Base-by-base conservation (phyloP, 2,888 invertebrate species). In the Apamea anceps region DNA sequence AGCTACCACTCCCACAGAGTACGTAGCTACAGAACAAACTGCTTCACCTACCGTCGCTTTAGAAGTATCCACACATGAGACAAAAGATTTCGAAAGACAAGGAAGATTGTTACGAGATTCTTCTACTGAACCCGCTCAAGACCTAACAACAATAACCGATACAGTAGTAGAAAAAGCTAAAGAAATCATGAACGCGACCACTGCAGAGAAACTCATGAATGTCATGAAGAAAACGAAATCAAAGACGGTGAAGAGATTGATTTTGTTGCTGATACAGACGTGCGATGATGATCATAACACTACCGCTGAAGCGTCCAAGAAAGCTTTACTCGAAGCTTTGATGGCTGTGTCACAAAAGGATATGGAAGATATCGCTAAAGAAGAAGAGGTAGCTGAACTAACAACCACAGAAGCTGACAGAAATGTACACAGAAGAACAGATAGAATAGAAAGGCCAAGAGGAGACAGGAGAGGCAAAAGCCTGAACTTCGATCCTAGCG, bases 151-250 rank as follows among this genome's bases (percentile, higher is more conserved):
- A n/a, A 97, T 98, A 63, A 97, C 97, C 79, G 97, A 97, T 75
- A 97, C 98, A 3, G 97, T 98, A 71, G 97, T 97, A 66, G 97
- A 97, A 89, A 98, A 98, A 88, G 98, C 98, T 0, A 98, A 98
- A 89, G 97, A 98, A 94, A 98, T 98, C 89, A 98, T 98, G 92
- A 98, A 98, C 90, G 98, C 98, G 18, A 98, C 98, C 0, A 98
- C 98, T 82, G 97, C 98, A 0, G 97, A 98, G 82, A 98, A 98
- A 87, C 96, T 99, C 77, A 97, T 98, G 97, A 97, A 98, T 82
- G 98, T 98, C 63, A 98, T 99, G 98, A 98, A 98, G 91, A 98
- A 98, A 92, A 98, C 98, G 0, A 98, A 97, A 87, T 98, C 98
- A 87, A 98, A 98, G 79, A 98, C 98, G 0, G 98, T 98, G 0